Conservation (phyloP, 1,140 invertebrate species). For the Drosophila repletoides region DNA sequence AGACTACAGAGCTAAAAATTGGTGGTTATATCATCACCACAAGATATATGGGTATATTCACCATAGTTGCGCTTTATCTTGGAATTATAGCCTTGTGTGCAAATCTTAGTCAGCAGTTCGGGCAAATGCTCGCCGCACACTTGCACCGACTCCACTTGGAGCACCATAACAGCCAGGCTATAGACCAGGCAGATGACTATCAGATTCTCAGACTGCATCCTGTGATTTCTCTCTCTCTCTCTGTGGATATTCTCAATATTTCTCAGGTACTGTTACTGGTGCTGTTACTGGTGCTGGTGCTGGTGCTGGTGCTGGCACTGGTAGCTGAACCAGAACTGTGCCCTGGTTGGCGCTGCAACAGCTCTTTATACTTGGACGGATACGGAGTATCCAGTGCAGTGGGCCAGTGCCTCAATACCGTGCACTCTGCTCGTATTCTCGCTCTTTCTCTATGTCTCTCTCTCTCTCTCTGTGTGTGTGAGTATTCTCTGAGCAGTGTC, state of each 20-base stretch:
- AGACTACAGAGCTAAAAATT: too few species aligned
- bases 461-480: too few species aligned
- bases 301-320: too few species aligned
- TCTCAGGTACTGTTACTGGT: too few species aligned
- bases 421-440: too few species aligned
- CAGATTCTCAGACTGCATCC: neutral
- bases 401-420: too few species aligned
- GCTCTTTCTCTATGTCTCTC: too few species aligned
- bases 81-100: conserved; percentile 44
- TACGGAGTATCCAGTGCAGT: too few species aligned
- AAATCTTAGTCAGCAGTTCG: conserved; percentile 25
- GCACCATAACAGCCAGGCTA: conserved; percentile 20
- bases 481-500: conserved; percentile 47
- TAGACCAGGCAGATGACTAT: conserved; percentile 23
- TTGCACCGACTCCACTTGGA: conserved; percentile 10
- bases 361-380: conserved; percentile 46
- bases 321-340: conserved; percentile 25
- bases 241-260: too few species aligned
- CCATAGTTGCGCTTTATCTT: conserved; percentile 41
- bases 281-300: too few species aligned
- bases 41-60: conserved; percentile 1
- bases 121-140: conserved; percentile 49
- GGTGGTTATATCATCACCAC: too few species aligned
- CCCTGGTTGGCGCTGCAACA: neutral
- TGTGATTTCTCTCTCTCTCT: neutral